Conservation (phyloP, 1,140 invertebrate genomes). For the Meloidogyne exigua region DNA sequence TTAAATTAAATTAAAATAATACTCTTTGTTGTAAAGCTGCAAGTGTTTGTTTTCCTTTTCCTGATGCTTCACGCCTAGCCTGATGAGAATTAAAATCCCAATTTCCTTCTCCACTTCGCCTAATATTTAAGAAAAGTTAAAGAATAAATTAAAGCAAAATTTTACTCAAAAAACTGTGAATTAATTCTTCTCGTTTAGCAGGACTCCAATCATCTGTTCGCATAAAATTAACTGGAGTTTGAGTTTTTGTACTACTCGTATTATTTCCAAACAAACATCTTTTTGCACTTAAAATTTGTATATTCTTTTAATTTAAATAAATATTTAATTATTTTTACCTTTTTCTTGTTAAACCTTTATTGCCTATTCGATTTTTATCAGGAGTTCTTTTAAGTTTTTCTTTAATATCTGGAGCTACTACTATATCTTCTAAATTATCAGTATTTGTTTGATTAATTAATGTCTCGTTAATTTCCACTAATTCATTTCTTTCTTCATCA, state of each 20-base stretch:
- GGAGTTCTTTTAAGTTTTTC: slow-evolving; percentile 8
- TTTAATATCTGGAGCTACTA: slow-evolving; percentile 1
- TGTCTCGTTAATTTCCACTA: not conserved
- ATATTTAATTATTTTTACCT: not conserved
- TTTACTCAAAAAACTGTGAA: slow-evolving; percentile 27
- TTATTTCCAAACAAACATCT: slow-evolving; percentile 8
- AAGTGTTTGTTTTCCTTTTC: slow-evolving; percentile 7
- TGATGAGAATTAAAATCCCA: slow-evolving; percentile 29
- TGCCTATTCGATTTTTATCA: slow-evolving; percentile 1
- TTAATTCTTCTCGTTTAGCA: slow-evolving; percentile 35
- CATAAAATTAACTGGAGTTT: slow-evolving; percentile 33
- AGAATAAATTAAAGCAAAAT: not conserved
- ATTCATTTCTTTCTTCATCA: not conserved
- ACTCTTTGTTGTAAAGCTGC: not conserved
- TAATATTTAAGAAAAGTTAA: slow-evolving; percentile 8
- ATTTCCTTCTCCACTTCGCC: slow-evolving; percentile 20
- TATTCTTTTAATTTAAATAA: not conserved
- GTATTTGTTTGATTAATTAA: not conserved
- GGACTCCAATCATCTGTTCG: slow-evolving; percentile 33
- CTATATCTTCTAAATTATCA: slow-evolving; percentile 7
- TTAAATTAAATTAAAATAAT: not conserved
- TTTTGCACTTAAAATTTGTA: slow-evolving; percentile 12
- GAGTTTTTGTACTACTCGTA: not conserved
- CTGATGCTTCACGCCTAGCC: not conserved
- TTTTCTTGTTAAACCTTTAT: not conserved